These are phyloP conservation scores for Drosophila azteca DNA, from an alignment of 1,140 invertebrate species.

Conservation along the genomic window DNA sequence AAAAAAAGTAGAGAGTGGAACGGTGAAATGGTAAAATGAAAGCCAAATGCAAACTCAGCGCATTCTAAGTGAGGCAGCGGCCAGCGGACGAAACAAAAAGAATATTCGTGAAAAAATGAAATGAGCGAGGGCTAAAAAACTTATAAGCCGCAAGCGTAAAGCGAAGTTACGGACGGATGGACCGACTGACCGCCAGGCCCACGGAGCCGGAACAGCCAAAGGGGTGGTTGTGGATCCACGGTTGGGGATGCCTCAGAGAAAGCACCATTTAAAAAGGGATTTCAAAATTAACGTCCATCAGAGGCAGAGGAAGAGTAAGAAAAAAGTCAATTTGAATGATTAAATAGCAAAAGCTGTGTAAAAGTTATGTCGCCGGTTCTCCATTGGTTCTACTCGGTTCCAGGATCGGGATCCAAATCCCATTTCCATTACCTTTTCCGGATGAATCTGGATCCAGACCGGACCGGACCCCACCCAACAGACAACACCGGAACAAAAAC, in stretches of 20 bases:
- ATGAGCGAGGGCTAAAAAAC: constrained; percentile 57
- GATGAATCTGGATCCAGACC: constrained; percentile 6
- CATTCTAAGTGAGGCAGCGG: constrained; percentile 60
- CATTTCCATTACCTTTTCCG: constrained; percentile 32
- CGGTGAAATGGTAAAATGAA: constrained; percentile 55
- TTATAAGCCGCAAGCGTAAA: constrained; percentile 75
- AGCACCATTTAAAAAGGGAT: constrained; percentile 66
- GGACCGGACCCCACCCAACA: not conserved
- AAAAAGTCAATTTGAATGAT: constrained; percentile 78
- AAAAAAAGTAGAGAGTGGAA: constrained; percentile 27
- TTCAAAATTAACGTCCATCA: constrained; percentile 77
- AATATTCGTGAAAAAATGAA: constrained; percentile 33
- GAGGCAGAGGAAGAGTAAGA: constrained; percentile 33
- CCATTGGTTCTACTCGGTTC: constrained; percentile 10
- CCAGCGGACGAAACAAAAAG: constrained; percentile 50
- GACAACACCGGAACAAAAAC: not conserved
- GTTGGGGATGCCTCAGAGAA: not conserved
- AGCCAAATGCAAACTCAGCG: constrained; percentile 78
- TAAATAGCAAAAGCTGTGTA: constrained; percentile 72
- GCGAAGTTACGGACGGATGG: constrained; percentile 55
- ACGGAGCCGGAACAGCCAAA: constrained; percentile 24
- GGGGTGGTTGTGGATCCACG: not conserved
- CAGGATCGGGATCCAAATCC: not conserved
- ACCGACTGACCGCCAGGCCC: too few species aligned
- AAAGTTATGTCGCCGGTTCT: constrained; percentile 40